Base-by-base conservation (phyloP, 2,113 vertebrate genomes). In the Labrus mixtus region DNA sequence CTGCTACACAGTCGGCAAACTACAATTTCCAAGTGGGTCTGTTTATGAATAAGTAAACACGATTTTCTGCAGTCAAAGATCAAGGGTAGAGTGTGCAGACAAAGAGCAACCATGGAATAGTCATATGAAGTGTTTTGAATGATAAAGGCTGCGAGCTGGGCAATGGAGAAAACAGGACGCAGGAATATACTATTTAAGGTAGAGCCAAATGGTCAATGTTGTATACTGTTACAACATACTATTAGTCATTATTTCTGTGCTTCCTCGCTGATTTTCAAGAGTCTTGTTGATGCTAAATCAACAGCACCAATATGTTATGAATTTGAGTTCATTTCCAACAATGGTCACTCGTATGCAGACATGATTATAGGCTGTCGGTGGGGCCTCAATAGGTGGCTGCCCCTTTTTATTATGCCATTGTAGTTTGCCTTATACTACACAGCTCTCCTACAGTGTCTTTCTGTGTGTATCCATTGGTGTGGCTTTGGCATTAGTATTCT, bases 391-490 rank as follows among this genome's bases (percentile, higher is more conserved):
- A 55, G 76, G 41, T 20, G 39, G 41, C 66, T 62, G 43, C 43
- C 68, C 29, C 50, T 77, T 23, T 79, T 79, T 55, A 69, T 57
- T 53, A 43, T 72, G 15, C 19, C 29, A 41, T 37, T 73, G 36
- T 59, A 55, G 15, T 50, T 68, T 17, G 59, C 23, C 8, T 19
- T 54, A 57, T 25, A 39, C 10, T 9, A 3, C 51, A 43, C 39
- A 36, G 25, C 63, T 66, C 25, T 43, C 25, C 3, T 20, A 37
- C 57, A 22, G 43, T 71, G 54, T 54, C 33, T 54, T 13, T 58
- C 41, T 73, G 39, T 57, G 33, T n/a, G 29, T 37, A 43, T 78
- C 53, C 17, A 20, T 83, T 82, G 36, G 62, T 78, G 76, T 68
- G 56, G 37, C 22, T 68, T 80, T 50, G 23, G 37, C 45, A 55